Conservation (phyloP, 2,888 invertebrate genomes). For the Drosophila cracens region DNA sequence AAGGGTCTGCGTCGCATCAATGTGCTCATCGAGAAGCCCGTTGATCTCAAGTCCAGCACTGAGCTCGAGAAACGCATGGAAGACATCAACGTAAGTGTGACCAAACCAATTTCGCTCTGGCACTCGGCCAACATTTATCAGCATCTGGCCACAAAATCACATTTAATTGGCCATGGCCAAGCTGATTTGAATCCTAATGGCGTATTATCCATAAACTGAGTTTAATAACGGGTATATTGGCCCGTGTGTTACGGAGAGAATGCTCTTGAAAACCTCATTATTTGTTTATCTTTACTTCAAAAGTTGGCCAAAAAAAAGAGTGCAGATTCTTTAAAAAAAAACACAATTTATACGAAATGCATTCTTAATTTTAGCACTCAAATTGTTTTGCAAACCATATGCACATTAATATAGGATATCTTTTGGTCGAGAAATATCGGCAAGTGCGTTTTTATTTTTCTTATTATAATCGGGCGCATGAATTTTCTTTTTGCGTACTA, state of each 20-base stretch:
- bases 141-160: slow-evolving; percentile 37
- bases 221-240: neutral
- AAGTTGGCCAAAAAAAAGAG: neutral
- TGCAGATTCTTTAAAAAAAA: neutral
- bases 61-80: slow-evolving; percentile 82
- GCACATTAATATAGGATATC: neutral
- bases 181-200: slow-evolving; percentile 21
- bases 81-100: slow-evolving; percentile 84
- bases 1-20: slow-evolving; percentile 84
- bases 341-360: neutral
- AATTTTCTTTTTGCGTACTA: slow-evolving; percentile 44
- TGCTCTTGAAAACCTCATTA: neutral
- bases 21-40: slow-evolving; percentile 83
- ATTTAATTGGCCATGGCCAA: slow-evolving; percentile 31
- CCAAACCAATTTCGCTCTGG: slow-evolving; percentile 19
- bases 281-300: neutral
- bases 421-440: neutral
- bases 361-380: neutral
- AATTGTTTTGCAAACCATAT: neutral
- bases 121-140: slow-evolving; percentile 18
- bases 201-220: too few relatives aligned
- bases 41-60: slow-evolving; percentile 79
- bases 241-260: neutral
- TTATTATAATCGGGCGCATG: slow-evolving; percentile 30
- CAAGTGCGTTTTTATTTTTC: neutral